Base-by-base conservation (phyloP, 2,888 invertebrate genomes). In the Azorinus chamasolen region DNA sequence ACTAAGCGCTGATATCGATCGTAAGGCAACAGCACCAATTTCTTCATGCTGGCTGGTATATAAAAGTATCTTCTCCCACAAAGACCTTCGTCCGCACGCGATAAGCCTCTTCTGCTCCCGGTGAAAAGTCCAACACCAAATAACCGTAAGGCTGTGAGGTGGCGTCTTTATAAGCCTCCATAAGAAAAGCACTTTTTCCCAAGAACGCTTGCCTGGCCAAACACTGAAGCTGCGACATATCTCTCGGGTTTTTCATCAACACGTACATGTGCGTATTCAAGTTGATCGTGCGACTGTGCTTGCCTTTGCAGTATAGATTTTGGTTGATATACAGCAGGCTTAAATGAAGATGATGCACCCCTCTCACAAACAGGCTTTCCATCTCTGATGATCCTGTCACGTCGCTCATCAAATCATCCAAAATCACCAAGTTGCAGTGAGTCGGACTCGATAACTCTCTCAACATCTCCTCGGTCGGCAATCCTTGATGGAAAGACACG, bases 241-340 rank as follows among this genome's bases (percentile, higher is more conserved):
- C 71, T 37, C 72, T 58, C 27, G 54, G 57, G 43, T 74, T 68
- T 45, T 51, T 74, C 74, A 64, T 75, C 37, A 70, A 41, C 39
- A 75, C 55, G 18, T 51, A 55, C 16, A 65, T 55, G 43, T 58
- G 58, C 10, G 66, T 73, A 25, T 65, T 65, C 20, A 72, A 41
- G 25, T 62, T 54, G 39, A 71, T 71, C 48, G 58, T 71, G 16
- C 63, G 45, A 50, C 50, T 39, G 27, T 50, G 53, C 32, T 53
- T 64, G 20, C 63, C 71, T 48, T 57, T 59, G 20, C 59, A 61
- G 46, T 62, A 73, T 16, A 61, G 12, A 55, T 73, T 73, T 57
- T 73, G 66, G 27, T 66, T 66, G 14, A 73, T 43, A 32, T 59
- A 73, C 27, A 73, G 25, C 6, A 59, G 24, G 24, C 25, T 66